Percentiles rank a stretch among this genome's conserved stretches.
phyloP scores from a whole-genome alignment of 2,888 invertebrate species.

The Plebejus anna region DNA sequence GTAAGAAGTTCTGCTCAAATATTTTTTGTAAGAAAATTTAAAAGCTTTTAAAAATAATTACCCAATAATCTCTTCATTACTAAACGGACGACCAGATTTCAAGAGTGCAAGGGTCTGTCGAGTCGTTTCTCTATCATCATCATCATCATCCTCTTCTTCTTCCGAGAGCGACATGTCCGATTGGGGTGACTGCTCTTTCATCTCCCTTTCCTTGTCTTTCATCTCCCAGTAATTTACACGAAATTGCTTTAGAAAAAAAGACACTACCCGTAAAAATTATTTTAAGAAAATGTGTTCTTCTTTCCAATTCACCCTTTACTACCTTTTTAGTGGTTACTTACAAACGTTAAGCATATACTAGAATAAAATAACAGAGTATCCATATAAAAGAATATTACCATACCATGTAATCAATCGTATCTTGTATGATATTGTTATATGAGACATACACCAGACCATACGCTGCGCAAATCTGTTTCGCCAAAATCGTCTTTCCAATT shows the following conservation, averaged over 20 bases:
- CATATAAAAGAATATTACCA: constrained; percentile 38
- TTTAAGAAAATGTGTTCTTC: neutral
- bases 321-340: neutral
- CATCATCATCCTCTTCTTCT: constrained; percentile 57
- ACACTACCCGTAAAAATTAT: neutral
- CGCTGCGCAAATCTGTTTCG: constrained; percentile 75
- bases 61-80: constrained; percentile 62
- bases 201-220: constrained; percentile 49
- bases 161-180: constrained; percentile 40
- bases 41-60: constrained; percentile 47
- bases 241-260: constrained; percentile 47
- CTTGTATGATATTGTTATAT: constrained; percentile 74
- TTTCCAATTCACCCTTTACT: neutral
- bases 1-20: no score
- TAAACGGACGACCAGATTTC: constrained; percentile 52
- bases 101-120: constrained; percentile 53
- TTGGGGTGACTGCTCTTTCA: constrained; percentile 2
- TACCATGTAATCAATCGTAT: constrained; percentile 79
- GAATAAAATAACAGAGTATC: neutral
- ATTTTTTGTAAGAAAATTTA: no score
- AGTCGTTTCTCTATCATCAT: constrained; percentile 50
- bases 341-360: neutral
- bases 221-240: constrained; percentile 59
- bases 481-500: constrained; percentile 81
- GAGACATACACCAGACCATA: constrained; percentile 80